Evolutionary conservation across 2,797 vertebrate genomes (phyloP), one percentile per base, ranked within the genome.

Genomic region (Liparis tanakae): DNA sequence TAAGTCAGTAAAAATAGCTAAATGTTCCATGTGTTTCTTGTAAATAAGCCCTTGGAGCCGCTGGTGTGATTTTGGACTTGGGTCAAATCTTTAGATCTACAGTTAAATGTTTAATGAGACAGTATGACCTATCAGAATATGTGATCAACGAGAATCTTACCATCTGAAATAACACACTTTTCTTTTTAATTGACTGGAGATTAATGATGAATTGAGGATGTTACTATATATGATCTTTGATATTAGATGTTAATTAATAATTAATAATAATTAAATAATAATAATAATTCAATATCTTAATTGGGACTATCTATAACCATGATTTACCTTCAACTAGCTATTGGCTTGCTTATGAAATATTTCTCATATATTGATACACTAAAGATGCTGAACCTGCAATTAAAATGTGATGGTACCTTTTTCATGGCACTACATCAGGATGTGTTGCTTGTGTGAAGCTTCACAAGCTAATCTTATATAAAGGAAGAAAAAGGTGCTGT

Each of bases 391-490:
- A 5, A 36, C 20, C 46, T 56, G 30, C 58, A n/a, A 30, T 34
- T 62, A 36, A 74, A 51, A 69, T 63, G 37, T 41, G 36, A 37
- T 57, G 13, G 1, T 58, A 59, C 67, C 67, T 30, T 51, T 57
- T 59, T 63, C 50, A 36, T 20, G 1, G 41, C 44, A 64, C 36
- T 44, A 12, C 37, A 39, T 56, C 30, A 53, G 37, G 36, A 22
- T 54, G 22, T n/a, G 9, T 70, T 63, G 5, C 4, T 37, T 18
- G 57, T 83, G 61, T 41, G 46, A 70, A 30, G 51, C 70, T 68
- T 70, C 72, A 79, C 59, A 44, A 82, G 70, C 66, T 63, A 10
- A 58, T 66, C 55, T 51, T 81, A 33, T 60, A 62, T 61, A 68
- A 63, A 63, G 33, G n/a, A n/a, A n/a, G n/a, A 39, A 55, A 18